A percentile compares a stretch with the other conserved stretches of the same genome.
Conservation (phyloP, 1,140 invertebrate species). For the Dermatophagoides farinae region DNA sequence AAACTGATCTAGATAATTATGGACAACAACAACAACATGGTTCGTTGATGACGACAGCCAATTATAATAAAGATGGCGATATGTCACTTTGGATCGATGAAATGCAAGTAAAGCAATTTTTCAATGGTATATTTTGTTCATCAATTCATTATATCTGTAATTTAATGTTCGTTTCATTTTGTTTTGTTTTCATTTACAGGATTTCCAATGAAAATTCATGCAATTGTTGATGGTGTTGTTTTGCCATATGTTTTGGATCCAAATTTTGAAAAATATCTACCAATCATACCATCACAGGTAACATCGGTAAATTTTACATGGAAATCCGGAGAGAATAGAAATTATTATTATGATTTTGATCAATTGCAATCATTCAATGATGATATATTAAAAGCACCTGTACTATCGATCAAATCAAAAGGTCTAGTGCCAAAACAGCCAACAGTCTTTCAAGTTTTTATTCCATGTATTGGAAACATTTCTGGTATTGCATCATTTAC, state of each 20-base stretch:
- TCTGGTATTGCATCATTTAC: constrained; percentile 69
- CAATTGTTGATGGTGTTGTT: constrained; percentile 61
- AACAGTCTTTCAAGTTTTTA: constrained; percentile 73
- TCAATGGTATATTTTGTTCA: background rate
- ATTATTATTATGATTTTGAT: constrained; percentile 67
- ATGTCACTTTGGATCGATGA: constrained; percentile 18
- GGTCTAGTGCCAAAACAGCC: constrained; percentile 59
- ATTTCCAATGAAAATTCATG: constrained; percentile 64
- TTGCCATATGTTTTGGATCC: constrained; percentile 63
- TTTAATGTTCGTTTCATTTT: background rate
- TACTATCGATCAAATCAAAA: constrained; percentile 60
- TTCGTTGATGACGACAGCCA: background rate
- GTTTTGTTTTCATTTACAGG: constrained; percentile 29
- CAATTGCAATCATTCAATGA: constrained; percentile 58
- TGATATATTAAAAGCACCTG: constrained; percentile 54
- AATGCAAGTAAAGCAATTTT: constrained; percentile 15
- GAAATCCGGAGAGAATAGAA: constrained; percentile 41
- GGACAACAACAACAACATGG: background rate
- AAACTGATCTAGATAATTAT: too few relatives aligned
- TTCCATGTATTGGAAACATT: constrained; percentile 69
- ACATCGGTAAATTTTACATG: constrained; percentile 66
- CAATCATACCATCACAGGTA: constrained; percentile 71
- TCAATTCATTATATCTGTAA: background rate
- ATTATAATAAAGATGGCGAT: constrained; percentile 2
- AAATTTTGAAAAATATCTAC: constrained; percentile 64